A percentile compares a stretch with the other conserved stretches of the same genome.
phyloP scores from a whole-genome alignment of 2,888 invertebrate species.

The Panorpa germanica region DNA sequence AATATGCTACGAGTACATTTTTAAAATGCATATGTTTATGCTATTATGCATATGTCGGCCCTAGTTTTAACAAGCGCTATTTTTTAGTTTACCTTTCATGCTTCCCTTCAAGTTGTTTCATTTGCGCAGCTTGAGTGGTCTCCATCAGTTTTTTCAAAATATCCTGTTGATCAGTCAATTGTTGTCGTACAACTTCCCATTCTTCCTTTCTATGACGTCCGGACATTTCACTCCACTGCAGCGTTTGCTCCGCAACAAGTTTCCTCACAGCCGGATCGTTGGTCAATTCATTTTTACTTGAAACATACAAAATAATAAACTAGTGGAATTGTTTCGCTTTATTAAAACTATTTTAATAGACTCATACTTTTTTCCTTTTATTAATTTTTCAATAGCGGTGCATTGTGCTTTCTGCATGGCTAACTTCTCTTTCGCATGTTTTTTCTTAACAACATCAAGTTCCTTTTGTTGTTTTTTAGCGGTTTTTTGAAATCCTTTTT shows the following conservation, averaged over 20 bases:
- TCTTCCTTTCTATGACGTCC: conserved; percentile 66
- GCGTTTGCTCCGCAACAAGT: conserved; percentile 80
- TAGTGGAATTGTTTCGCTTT: neutral
- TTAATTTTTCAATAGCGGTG: conserved; percentile 76
- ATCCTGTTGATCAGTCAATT: conserved; percentile 69
- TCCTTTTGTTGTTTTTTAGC: conserved; percentile 94
- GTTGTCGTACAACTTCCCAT: conserved; percentile 60
- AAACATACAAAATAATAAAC: conserved; percentile 13
- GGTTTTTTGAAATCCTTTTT: conserved; percentile 84
- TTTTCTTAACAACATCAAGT: conserved; percentile 74
- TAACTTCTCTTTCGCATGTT: conserved; percentile 82
- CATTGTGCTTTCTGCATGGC: conserved; percentile 84
- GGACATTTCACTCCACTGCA: conserved; percentile 86
- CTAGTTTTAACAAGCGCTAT: too few species aligned
- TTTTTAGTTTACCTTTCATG: conserved; percentile 65
- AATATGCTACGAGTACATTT: too few species aligned
- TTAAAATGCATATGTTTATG: too few species aligned
- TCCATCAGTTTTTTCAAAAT: conserved; percentile 60
- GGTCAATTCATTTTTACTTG: conserved; percentile 62
- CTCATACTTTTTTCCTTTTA: conserved; percentile 83
- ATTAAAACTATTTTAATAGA: conserved; percentile 6
- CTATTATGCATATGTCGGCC: too few species aligned
- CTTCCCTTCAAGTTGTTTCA: conserved; percentile 76
- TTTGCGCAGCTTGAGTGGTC: conserved; percentile 60
- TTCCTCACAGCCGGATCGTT: conserved; percentile 60